Evolutionary conservation across 1,140 invertebrate genomes (phyloP).

Genomic region (Ceratitis capitata): DNA sequence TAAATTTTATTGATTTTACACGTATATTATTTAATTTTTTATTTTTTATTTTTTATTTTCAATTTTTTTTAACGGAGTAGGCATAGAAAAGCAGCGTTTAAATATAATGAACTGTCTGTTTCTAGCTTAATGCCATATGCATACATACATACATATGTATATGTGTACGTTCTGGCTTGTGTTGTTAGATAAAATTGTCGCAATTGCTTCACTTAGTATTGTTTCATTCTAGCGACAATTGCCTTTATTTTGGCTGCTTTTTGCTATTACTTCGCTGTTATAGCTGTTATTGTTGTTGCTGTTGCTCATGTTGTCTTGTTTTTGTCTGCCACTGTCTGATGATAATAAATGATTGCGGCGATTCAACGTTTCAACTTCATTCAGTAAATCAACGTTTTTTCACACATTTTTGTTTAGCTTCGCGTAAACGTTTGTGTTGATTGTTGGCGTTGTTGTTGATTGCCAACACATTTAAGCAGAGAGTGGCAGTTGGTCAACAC

Average conservation of each 20-base stretch:
- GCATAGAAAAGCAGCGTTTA: neutral
- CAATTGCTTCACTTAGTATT: neutral
- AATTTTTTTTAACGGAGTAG: neutral
- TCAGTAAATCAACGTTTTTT: constrained; percentile 56
- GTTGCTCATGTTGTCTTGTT: neutral
- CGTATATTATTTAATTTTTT: neutral
- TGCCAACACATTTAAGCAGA: constrained; percentile 9
- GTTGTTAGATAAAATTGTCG: neutral
- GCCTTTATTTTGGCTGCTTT: neutral
- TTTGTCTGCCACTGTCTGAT: constrained; percentile 40
- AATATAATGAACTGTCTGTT: neutral
- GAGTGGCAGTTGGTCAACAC: neutral
- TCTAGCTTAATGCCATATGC: neutral
- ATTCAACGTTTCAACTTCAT: constrained; percentile 49
- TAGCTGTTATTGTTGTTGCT: neutral
- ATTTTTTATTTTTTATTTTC: neutral
- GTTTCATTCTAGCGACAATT: neutral
- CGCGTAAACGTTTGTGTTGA: neutral
- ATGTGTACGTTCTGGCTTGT: neutral
- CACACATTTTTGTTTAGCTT: neutral
- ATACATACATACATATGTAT: too few relatives aligned
- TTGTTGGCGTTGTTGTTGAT: constrained; percentile 21
- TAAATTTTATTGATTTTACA: neutral
- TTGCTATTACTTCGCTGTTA: neutral
- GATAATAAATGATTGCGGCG: constrained; percentile 45